A percentile compares a stretch with the other conserved stretches of the same genome.
Conservation (phyloP, 35 echinoderm and acorn worm species). For the Ophiothrix spiculata region DNA sequence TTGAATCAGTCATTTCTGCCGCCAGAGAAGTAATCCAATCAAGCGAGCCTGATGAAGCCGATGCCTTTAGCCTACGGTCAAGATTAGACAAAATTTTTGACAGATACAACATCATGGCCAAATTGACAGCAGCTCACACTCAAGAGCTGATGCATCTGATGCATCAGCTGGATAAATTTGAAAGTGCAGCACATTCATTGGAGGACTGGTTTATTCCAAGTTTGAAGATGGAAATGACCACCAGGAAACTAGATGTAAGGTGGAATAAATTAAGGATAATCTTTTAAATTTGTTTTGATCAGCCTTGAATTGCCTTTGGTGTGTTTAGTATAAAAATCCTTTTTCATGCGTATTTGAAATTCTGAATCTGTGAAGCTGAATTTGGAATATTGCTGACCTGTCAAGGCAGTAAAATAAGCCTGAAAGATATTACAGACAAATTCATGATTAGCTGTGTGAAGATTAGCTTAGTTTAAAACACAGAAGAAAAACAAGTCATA, state of each 20-base stretch:
- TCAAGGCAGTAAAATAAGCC: too few species aligned
- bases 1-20: conserved; percentile 69
- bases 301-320: too few species aligned
- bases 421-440: too few species aligned
- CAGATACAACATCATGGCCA: conserved; percentile 46
- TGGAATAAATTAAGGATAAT: neutral
- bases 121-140: conserved; percentile 49
- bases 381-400: too few species aligned
- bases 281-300: too few species aligned
- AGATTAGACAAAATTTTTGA: conserved; percentile 73
- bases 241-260: conserved; percentile 80
- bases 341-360: too few species aligned
- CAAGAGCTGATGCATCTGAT: conserved; percentile 54
- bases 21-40: conserved; percentile 49
- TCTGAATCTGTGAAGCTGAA: too few species aligned
- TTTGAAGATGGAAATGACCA: conserved; percentile 71
- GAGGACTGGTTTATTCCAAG: conserved; percentile 87
- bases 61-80: conserved; percentile 42
- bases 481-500: too few species aligned
- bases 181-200: conserved; percentile 77
- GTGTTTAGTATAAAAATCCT: too few species aligned
- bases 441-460: too few species aligned
- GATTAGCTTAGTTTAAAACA: too few species aligned
- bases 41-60: conserved; percentile 68
- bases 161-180: conserved; percentile 74